Evolutionary conservation across 2,113 vertebrate species (phyloP).

Genomic region (Pelecanus crispus): DNA sequence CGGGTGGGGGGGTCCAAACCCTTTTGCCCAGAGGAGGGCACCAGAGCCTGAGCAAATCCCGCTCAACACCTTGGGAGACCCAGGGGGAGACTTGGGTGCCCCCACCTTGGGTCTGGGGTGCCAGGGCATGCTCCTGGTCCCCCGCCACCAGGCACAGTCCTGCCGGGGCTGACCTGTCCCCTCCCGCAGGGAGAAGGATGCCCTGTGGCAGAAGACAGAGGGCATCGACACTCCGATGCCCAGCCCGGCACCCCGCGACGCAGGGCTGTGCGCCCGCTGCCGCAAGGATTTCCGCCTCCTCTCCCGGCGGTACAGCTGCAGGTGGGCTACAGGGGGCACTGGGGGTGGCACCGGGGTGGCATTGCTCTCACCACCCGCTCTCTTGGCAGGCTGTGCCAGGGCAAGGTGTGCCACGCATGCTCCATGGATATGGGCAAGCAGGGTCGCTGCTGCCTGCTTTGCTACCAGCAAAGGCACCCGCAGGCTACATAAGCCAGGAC

Average conservation of each 20-base stretch:
- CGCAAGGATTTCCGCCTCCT: constrained; percentile 65
- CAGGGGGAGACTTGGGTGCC: not conserved
- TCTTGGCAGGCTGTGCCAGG: constrained; percentile 54
- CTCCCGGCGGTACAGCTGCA: constrained; percentile 71
- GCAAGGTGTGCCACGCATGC: constrained; percentile 68
- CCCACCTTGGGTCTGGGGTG: not conserved
- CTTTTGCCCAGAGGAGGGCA: constrained; percentile 39
- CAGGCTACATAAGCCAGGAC: not conserved
- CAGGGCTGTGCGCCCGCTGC: constrained; percentile 54
- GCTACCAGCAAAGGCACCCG: constrained; percentile 49
- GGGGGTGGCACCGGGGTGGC: rapidly evolving
- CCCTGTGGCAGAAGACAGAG: constrained; percentile 71
- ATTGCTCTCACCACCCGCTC: not conserved
- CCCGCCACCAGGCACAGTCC: rapidly evolving
- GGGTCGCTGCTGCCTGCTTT: constrained; percentile 57
- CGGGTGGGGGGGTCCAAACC: rapidly evolving
- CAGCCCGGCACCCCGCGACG: not conserved
- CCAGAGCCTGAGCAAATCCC: not conserved
- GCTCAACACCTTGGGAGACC: not conserved
- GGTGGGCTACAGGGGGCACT: constrained; percentile 17
- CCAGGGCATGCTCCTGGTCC: not conserved
- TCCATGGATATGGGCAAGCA: constrained; percentile 60
- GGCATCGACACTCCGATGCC: not conserved
- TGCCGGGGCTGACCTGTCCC: not conserved
- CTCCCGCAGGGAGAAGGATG: constrained; percentile 69